phyloP scores from a whole-genome alignment of 2,888 invertebrate genomes.

The Digitonthophagus gazella region DNA sequence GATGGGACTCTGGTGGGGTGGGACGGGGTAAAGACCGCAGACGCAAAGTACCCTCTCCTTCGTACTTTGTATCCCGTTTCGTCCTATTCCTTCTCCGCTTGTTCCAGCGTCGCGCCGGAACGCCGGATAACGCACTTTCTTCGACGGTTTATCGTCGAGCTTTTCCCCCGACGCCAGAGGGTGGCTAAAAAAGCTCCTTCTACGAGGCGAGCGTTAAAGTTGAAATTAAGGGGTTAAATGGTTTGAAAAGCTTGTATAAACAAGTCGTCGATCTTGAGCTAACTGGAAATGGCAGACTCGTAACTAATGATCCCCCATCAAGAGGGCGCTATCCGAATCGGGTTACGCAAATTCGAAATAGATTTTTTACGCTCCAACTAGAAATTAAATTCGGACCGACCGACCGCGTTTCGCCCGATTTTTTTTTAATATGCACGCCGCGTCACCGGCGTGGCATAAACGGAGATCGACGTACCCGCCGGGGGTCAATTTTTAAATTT shows the following conservation, averaged over 20 bases:
- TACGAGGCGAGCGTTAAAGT: not conserved
- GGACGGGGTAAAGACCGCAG: constrained; percentile 24
- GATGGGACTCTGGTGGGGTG: constrained; percentile 20
- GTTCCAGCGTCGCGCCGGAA: not conserved
- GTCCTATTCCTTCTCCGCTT: constrained; percentile 1
- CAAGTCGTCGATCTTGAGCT: not conserved
- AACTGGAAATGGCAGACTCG: not conserved
- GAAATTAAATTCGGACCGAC: not conserved
- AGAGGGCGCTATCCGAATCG: not conserved
- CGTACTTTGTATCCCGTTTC: constrained; percentile 6
- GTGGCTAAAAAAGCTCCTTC: constrained; percentile 2
- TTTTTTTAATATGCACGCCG: not conserved
- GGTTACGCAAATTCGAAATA: not conserved
- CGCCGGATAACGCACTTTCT: not conserved
- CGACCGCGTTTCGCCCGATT: not conserved
- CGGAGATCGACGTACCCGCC: not conserved
- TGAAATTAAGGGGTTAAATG: not conserved
- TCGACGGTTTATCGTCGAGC: constrained; percentile 20
- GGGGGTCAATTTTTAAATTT: not conserved
- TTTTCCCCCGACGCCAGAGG: not conserved
- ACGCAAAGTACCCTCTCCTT: constrained; percentile 20
- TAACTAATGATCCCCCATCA: not conserved
- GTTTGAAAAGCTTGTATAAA: not conserved
- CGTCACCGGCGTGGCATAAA: not conserved
- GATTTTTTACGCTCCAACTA: not conserved